phyloP scores from a whole-genome alignment of 1,140 invertebrate genomes.

The Penaeus vannamei region DNA sequence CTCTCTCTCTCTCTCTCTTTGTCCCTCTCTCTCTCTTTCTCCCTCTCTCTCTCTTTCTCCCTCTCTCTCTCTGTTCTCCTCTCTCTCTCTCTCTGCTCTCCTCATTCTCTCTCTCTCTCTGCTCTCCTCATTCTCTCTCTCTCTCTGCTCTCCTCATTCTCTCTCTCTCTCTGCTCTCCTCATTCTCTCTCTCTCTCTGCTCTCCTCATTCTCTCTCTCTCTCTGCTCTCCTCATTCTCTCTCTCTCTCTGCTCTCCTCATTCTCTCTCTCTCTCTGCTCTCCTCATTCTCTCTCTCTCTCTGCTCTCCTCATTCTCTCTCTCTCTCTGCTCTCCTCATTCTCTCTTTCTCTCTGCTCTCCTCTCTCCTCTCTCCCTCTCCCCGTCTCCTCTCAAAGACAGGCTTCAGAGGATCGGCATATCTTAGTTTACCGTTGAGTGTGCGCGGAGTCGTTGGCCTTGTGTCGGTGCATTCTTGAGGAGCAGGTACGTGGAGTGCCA shows the following conservation, averaged over 20 bases:
- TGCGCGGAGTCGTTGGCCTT: too few species aligned
- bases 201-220: not conserved
- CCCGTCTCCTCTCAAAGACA: too few species aligned
- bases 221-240: not conserved
- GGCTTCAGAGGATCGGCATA: too few species aligned
- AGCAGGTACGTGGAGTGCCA: too few species aligned
- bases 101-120: not conserved
- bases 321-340: slow-evolving; percentile 19
- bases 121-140: not conserved
- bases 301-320: not conserved
- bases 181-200: slow-evolving; percentile 4
- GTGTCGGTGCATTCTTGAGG: too few species aligned
- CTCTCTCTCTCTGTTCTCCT: slow-evolving; percentile 25
- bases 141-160: not conserved
- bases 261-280: slow-evolving; percentile 13
- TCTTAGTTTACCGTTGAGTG: too few species aligned
- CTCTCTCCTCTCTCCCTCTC: not conserved
- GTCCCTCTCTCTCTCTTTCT: not conserved
- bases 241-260: slow-evolving; percentile 8
- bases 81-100: slow-evolving; percentile 26
- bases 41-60: slow-evolving; percentile 9
- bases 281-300: not conserved
- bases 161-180: slow-evolving; percentile 25
- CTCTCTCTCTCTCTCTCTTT: slow-evolving; percentile 8
- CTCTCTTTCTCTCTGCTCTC: slow-evolving; percentile 5